A percentile compares a stretch with the other conserved stretches of the same genome.
Evolutionary conservation across 2,113 vertebrate genomes (phyloP).

Genomic region (Corythoichthys haematopterus): DNA sequence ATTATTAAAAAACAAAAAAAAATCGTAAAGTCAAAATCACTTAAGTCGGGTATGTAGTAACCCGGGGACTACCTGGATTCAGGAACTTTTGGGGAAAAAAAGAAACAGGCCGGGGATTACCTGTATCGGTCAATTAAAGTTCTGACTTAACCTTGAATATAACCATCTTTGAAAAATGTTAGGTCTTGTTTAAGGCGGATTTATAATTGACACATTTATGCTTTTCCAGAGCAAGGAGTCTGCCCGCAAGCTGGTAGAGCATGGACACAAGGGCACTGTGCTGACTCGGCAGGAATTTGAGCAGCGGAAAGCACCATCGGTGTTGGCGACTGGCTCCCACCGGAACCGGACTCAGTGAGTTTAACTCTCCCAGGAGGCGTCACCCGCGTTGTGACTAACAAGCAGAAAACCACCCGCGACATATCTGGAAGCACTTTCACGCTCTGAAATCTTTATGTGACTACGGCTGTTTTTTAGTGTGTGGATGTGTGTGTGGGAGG

Average conservation of each 20-base stretch:
- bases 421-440: not conserved
- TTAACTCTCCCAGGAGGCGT: not conserved
- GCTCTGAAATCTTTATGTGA: constrained; percentile 1
- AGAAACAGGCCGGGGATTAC: too few species aligned
- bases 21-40: too few species aligned
- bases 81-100: too few species aligned
- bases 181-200: not conserved
- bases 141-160: not conserved
- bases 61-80: too few species aligned
- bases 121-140: too few species aligned
- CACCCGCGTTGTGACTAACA: not conserved
- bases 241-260: constrained; percentile 79
- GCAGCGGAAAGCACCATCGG: constrained; percentile 73
- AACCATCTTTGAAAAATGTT: not conserved
- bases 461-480: not conserved
- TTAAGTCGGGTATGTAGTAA: too few species aligned
- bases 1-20: too few species aligned
- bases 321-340: constrained; percentile 58
- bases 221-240: constrained; percentile 71
- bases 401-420: constrained; percentile 5
- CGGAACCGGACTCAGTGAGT: constrained; percentile 75
- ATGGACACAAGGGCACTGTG: constrained; percentile 75
- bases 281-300: constrained; percentile 79
- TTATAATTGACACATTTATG: constrained; percentile 6
- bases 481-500: constrained; percentile 5